Base-by-base conservation (phyloP, 2,113 vertebrate species). In the Microtus oregoni region DNA sequence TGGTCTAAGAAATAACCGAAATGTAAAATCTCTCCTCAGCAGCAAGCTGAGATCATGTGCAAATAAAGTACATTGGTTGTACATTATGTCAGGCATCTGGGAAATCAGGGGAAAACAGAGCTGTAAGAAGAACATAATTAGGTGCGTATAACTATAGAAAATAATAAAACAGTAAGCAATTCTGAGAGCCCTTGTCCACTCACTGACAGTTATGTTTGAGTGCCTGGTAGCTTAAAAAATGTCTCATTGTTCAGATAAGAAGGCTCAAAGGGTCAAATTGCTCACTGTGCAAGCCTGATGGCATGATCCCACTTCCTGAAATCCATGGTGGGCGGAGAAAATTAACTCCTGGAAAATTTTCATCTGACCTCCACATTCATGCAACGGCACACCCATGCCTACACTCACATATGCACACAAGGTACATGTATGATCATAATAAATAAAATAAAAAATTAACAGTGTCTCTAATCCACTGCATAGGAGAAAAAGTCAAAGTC, bases 131-230 rank as follows among this genome's bases (percentile, higher is more conserved):
- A 81, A 67, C 50, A 7, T 4, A 47, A 30, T 72, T 85, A 13
- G 7, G 7, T 85, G 13, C 10, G 73, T 88, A 52, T 86, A 86
- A 86, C 13, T 85, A 65, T 87, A 44, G 75, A 52, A 7, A 82
- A 58, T 0, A 73, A 76, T 50, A 86, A 88, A 94, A 95, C 20
- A 87, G 22, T 2, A 88, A 95, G n/a, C 20, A 68, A 92, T 91
- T 9, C 47, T 91, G n/a, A 91, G 17, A 78, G 28, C 12, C 10
- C n/a, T 50, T 88, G 79, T 30, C 50, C 10, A 76, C 28, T 26
- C 38, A 73, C 4, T 58, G 72, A 82, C 2, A 67, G 32, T 68
- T 73, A 58, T 87, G 35, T 5, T 55, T 73, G 30, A 73, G 44
- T 91, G 11, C n/a, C 52, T 12, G 5, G 7, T 65, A 91, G 12